phyloP scores from a whole-genome alignment of 2,113 vertebrate species.

The Strigops habroptila region DNA sequence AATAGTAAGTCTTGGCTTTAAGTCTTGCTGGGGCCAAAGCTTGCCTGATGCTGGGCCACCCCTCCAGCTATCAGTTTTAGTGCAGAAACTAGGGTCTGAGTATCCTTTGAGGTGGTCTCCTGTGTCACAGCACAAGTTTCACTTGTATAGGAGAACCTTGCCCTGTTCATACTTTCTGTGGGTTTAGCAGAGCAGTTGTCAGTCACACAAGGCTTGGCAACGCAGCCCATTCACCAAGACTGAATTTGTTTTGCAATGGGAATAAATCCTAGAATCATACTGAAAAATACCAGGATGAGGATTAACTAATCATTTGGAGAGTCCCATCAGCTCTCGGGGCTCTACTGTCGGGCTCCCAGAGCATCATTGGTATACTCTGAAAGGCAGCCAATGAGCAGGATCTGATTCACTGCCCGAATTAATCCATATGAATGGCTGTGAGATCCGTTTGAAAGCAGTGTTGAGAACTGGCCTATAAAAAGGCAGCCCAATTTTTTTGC shows the following conservation, averaged over 20 bases:
- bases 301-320: slow-evolving; percentile 68
- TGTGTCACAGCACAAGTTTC: neutral
- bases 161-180: neutral
- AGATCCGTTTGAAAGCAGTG: slow-evolving; percentile 68
- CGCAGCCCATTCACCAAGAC: neutral
- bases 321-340: neutral
- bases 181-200: neutral
- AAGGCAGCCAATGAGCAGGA: slow-evolving; percentile 65
- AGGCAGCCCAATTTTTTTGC: slow-evolving; percentile 62
- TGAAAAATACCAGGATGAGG: slow-evolving; percentile 17
- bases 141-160: neutral
- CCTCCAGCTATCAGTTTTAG: neutral
- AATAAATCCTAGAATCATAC: slow-evolving; percentile 49
- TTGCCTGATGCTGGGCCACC: neutral
- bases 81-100: neutral
- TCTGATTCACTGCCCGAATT: slow-evolving; percentile 63
- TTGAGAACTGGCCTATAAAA: slow-evolving; percentile 66
- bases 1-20: neutral
- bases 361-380: slow-evolving; percentile 40
- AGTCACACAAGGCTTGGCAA: neutral
- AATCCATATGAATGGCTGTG: slow-evolving; percentile 65
- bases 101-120: neutral
- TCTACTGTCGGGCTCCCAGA: neutral
- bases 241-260: slow-evolving; percentile 40
- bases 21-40: neutral